These are phyloP conservation scores for Trichopria drosophilae DNA, from an alignment of 2,888 invertebrate genomes.

Conservation along the genomic window DNA sequence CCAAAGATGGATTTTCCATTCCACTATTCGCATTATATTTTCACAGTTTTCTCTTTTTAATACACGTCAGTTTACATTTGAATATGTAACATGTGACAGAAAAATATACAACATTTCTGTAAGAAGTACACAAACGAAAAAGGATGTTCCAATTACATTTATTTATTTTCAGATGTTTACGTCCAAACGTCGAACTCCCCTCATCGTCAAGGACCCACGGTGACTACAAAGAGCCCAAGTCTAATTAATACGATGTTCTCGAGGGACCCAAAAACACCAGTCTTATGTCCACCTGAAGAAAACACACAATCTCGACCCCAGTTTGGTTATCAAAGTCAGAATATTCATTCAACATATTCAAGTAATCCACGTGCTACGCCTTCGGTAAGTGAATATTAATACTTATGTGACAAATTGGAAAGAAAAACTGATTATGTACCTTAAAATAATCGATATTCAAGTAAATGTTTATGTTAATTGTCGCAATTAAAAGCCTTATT, in stretches of 20 bases:
- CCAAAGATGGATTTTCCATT: too few relatives aligned
- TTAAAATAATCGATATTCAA: too few relatives aligned
- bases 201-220: conserved; percentile 47
- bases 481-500: too few relatives aligned
- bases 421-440: too few relatives aligned
- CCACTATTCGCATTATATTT: too few relatives aligned
- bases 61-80: neutral
- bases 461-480: too few relatives aligned
- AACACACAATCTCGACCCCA: conserved; percentile 37
- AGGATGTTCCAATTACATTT: neutral
- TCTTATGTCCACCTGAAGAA: conserved; percentile 50
- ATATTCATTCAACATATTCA: too few relatives aligned
- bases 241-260: conserved; percentile 58
- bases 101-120: too few relatives aligned
- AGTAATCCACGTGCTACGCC: too few relatives aligned
- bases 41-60: neutral
- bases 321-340: conserved; percentile 39
- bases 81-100: too few relatives aligned
- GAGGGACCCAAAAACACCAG: conserved; percentile 55
- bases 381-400: too few relatives aligned
- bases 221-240: conserved; percentile 49
- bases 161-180: conserved; percentile 52
- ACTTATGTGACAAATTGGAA: too few relatives aligned
- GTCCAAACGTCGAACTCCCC: conserved; percentile 58
- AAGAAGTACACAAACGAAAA: conserved; percentile 7